Conservation (phyloP, 1,140 invertebrate species). For the Drosophila sucinea region DNA sequence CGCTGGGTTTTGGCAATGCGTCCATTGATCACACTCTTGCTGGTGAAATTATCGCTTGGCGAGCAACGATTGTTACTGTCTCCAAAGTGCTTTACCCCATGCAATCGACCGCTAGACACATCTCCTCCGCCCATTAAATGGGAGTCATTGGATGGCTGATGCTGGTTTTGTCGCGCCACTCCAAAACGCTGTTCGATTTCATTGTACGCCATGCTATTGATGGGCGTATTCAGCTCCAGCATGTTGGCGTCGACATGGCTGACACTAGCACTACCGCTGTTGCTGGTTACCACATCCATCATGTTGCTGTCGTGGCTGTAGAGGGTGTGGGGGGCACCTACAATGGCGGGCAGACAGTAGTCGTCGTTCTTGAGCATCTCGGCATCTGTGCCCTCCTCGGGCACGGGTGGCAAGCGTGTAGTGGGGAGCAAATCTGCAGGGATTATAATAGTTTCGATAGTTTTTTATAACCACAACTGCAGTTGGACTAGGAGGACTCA, state of each 20-base stretch:
- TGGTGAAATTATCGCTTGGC: conserved; percentile 48
- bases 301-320: conserved; percentile 68
- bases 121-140: conserved; percentile 38
- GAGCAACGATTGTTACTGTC: conserved; percentile 31
- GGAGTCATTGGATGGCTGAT: conserved; percentile 42
- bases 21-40: conserved; percentile 78
- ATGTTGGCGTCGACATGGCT: conserved; percentile 70
- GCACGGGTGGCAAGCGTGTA: conserved; percentile 84
- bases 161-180: conserved; percentile 43
- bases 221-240: conserved; percentile 77
- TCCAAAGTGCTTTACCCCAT: conserved; percentile 60
- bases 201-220: conserved; percentile 56
- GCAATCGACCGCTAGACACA: conserved; percentile 27
- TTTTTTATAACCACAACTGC: no score
- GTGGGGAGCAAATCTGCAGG: conserved; percentile 65
- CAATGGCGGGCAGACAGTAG: conserved; percentile 70
- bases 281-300: conserved; percentile 63
- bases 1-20: conserved; percentile 76
- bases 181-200: conserved; percentile 71
- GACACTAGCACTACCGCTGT: conserved; percentile 3
- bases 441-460: neutral
- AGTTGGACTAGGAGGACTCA: conserved; percentile 72
- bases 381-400: conserved; percentile 84
- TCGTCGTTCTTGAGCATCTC: conserved; percentile 81
- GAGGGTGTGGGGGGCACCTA: conserved; percentile 71